Evolutionary conservation across 2,113 vertebrate genomes (phyloP), one percentile per base, ranked within the genome.

Genomic region (Oriolus oriolus): DNA sequence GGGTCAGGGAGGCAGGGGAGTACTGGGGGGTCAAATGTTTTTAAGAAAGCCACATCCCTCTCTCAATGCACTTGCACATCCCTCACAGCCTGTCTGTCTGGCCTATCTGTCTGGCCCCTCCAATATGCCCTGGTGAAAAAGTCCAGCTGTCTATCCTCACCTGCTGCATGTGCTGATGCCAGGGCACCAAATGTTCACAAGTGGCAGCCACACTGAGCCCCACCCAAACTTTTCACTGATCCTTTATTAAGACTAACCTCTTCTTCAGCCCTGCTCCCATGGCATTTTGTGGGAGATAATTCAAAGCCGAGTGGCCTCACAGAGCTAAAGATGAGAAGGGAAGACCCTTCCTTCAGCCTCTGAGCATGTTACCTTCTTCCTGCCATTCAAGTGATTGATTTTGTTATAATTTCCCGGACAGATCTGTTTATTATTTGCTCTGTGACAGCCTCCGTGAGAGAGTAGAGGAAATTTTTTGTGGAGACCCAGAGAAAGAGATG

Each of bases 1-100:
- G 0, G 26, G 42, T 9, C 7, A 14, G 30, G 50, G 3, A 1
- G 1, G 1, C 10, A 16, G 18, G 21, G 13, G 7, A 9, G 6
- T 8, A 16, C 7, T 7, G 2, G 17, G 21, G 28, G 35, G 71
- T 65, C 90, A 93, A 65, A 50, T 11, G 28, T 10, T 65, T 80
- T 59, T 45, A 7, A 16, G 20, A 57, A 78, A 28, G 10, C 56
- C 44, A 10, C 1, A 1, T 41, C 30, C 27, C 21, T 90, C 33
- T 80, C 41, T 93, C 63, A 61, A 3, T 41, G 16, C 56, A 26
- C 31, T 73, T 73, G 41, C 47, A 68, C 21, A 7, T 27, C 22
- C 12, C 27, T 50, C 50, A 31, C n/a, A n/a, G n/a, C n/a, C n/a
- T n/a, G n/a, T n/a, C n/a, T n/a, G n/a, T n/a, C 27, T 14, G 21